Evolutionary conservation across 2,888 invertebrate genomes (phyloP).

Genomic region (Ichneumon xanthorius): DNA sequence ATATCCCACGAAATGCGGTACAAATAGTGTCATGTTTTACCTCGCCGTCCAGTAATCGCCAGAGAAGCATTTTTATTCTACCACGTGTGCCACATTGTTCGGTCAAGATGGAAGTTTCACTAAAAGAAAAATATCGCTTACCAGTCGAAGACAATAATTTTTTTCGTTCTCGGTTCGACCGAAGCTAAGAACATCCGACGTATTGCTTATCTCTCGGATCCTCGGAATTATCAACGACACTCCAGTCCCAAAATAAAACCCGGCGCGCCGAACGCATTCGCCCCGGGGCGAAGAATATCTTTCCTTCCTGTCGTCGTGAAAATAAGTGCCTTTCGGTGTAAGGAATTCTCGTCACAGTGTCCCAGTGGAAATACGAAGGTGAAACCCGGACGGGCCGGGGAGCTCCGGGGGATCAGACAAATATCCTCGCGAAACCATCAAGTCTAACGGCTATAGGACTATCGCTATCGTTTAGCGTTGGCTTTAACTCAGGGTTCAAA

Average conservation of each 20-base stretch:
- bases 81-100: too few relatives aligned
- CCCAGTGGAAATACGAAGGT: slow-evolving; percentile 33
- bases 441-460: slow-evolving; percentile 5
- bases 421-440: slow-evolving; percentile 26
- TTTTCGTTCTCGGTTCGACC: too few relatives aligned
- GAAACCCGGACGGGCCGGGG: neutral
- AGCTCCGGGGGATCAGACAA: slow-evolving; percentile 21
- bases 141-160: too few relatives aligned
- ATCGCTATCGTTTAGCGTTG: slow-evolving; percentile 47
- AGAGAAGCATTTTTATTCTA: too few relatives aligned
- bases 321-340: slow-evolving; percentile 45
- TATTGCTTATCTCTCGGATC: neutral
- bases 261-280: neutral
- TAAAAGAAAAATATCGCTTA: too few relatives aligned
- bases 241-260: slow-evolving; percentile 5
- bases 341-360: slow-evolving; percentile 29
- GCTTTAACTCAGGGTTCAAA: slow-evolving; percentile 40
- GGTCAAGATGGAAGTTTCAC: too few relatives aligned
- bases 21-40: too few relatives aligned
- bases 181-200: too few relatives aligned
- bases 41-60: too few relatives aligned
- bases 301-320: slow-evolving; percentile 1
- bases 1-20: neutral
- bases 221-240: neutral
- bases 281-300: neutral